These are phyloP conservation scores for Phaonia tiefii DNA, from an alignment of 2,888 invertebrate species.

Conservation along the genomic window DNA sequence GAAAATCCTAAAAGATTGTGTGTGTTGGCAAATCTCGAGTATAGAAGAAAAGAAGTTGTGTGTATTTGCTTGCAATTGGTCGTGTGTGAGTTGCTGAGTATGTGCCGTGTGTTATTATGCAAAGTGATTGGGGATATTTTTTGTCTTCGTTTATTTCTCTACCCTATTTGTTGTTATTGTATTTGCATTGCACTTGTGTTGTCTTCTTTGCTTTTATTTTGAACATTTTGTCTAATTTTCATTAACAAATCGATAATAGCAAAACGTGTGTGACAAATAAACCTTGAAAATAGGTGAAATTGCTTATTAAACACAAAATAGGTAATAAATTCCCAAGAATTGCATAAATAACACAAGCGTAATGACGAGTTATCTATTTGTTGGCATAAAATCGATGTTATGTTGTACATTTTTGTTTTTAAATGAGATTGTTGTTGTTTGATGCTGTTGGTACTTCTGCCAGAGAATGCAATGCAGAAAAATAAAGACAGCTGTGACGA, in stretches of 20 bases:
- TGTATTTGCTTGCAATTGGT: too few species aligned
- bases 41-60: too few species aligned
- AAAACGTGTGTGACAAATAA: conserved; percentile 21
- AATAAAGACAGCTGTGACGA: conserved; percentile 55
- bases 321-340: conserved; percentile 36
- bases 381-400: conserved; percentile 65
- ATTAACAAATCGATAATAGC: conserved; percentile 15
- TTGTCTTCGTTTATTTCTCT: conserved; percentile 25
- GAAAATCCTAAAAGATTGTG: too few species aligned
- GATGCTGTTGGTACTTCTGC: conserved; percentile 6
- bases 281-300: conserved; percentile 28
- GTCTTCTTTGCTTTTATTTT: neutral
- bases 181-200: neutral
- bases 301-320: conserved; percentile 20
- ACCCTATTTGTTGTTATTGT: neutral
- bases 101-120: neutral
- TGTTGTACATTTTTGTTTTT: conserved; percentile 35
- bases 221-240: neutral
- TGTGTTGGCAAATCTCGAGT: too few species aligned
- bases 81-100: neutral
- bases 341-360: conserved; percentile 31
- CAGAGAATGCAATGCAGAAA: neutral
- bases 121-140: neutral
- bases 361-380: too few species aligned
- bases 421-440: conserved; percentile 35